Evolutionary conservation across 2,888 invertebrate species (phyloP), one percentile per base, ranked within the genome.

Genomic region (Oasisia sp.): DNA sequence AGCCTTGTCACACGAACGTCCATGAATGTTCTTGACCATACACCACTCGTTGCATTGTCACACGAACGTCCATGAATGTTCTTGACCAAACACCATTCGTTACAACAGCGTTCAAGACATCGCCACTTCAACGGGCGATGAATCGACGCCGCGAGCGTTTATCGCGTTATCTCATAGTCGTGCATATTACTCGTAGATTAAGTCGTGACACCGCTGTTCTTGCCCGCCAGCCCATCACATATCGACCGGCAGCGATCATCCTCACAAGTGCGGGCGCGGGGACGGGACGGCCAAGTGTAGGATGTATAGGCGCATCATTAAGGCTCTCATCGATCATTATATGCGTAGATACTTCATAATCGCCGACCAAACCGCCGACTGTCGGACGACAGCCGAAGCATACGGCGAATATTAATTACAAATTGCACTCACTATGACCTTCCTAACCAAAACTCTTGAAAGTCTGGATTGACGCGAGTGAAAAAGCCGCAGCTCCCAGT

Each of bases 301-400:
- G 9, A 74, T 74, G 74, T 74, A 74, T 74, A 74, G 74, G n/a
- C 74, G 74, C 74, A n/a, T 74, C 19, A 74, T 74, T 74, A n/a
- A 74, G 74, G 74, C 74, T 27, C 74, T 8, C 7, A 74, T 74
- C 74, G 27, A 74, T 74, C 14, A 74, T 74, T 50, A 74, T n/a
- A n/a, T 27, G n/a, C 74, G n/a, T 74, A 74, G 74, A 74, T 74
- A 74, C 74, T 74, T 74, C 74, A 74, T 74, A 74, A 74, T 74
- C 74, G 74, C 27, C 27, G 74, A 74, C 27, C 27, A 74, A 19
- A 74, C 74, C 27, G 56, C 19, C 56, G 56, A 56, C 74, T 19
- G 74, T 5, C n/a, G 74, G 27, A 19, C 74, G 74, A 19, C 74
- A 74, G 27, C 74, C n/a, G 74, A 74, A 19, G 27, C 74, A 74